Conservation (phyloP, 1,140 invertebrate species). For the Tetragnatha versicolor region DNA sequence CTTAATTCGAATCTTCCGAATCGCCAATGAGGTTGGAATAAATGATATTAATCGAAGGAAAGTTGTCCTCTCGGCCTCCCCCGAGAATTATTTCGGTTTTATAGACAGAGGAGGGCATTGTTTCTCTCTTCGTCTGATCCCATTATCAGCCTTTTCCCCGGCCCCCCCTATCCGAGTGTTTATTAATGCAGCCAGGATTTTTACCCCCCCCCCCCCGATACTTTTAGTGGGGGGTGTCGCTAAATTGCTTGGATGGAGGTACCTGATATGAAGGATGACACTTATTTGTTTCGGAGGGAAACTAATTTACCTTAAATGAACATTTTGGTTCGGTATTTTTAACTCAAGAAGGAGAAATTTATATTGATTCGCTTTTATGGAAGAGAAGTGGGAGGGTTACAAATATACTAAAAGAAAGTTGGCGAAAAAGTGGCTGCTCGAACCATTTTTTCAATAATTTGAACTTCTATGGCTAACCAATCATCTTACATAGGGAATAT, state of each 20-base stretch:
- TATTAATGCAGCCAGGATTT: conserved; percentile 47
- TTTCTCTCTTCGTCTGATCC: conserved; percentile 43
- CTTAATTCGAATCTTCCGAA: conserved; percentile 32
- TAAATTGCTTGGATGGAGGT: neutral
- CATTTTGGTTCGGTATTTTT: too few species aligned
- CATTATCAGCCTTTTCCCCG: conserved; percentile 27
- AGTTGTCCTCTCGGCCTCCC: conserved; percentile 15
- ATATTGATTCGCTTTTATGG: too few species aligned
- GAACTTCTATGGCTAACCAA: too few species aligned
- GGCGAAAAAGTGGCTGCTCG: too few species aligned
- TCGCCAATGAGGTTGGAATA: conserved; percentile 46
- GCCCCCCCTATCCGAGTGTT: conserved; percentile 12
- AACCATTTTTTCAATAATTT: too few species aligned
- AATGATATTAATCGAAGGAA: conserved; percentile 49
- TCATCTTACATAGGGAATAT: too few species aligned
- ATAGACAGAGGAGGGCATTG: conserved; percentile 19
- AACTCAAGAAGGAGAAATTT: too few species aligned
- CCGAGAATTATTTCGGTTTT: conserved; percentile 43
- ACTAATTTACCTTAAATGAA: too few species aligned
- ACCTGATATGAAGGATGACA: neutral
- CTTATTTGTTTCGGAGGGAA: too few species aligned
- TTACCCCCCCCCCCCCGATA: neutral
- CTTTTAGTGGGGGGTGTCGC: neutral
- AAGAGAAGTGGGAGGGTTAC: too few species aligned
- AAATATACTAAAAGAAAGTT: too few species aligned